phyloP scores from a whole-genome alignment of 2,113 vertebrate species.

The Ctenomys sociabilis region DNA sequence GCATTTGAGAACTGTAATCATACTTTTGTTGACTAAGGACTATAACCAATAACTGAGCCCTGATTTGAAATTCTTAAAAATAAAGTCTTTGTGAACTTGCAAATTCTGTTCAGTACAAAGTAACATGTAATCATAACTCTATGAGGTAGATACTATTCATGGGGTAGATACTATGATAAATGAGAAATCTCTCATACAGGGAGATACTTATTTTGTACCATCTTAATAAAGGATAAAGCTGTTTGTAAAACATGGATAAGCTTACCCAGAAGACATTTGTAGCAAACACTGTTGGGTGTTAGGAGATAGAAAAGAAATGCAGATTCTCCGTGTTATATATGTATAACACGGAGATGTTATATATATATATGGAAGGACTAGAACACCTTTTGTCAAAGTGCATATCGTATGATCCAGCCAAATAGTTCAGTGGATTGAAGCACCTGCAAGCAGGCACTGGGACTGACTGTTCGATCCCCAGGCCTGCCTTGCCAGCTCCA shows the following conservation, averaged over 20 bases:
- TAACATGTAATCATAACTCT: not conserved
- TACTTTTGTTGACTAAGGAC: constrained; percentile 53
- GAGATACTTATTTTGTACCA: constrained; percentile 7
- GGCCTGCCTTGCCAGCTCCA: too few relatives aligned
- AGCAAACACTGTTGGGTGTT: not conserved
- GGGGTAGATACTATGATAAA: constrained; percentile 1
- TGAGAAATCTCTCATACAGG: not conserved
- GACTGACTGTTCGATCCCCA: too few relatives aligned
- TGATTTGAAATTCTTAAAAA: constrained; percentile 20
- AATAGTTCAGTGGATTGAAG: too few relatives aligned
- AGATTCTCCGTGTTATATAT: not conserved
- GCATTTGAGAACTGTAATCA: constrained; percentile 66
- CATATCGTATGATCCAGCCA: not conserved
- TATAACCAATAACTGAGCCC: not conserved
- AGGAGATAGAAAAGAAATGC: not conserved
- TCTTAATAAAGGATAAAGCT: not conserved
- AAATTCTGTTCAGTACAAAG: constrained; percentile 33
- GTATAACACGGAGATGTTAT: not conserved
- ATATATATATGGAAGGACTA: not conserved
- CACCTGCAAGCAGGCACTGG: too few relatives aligned
- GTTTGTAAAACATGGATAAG: not conserved
- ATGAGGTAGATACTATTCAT: not conserved
- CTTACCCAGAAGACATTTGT: not conserved
- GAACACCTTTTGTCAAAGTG: not conserved
- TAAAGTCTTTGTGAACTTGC: not conserved